Percentiles rank a stretch among this genome's conserved stretches.
These are phyloP conservation scores for Eilema sororculum DNA, from an alignment of 2,888 invertebrate species.

Conservation along the genomic window DNA sequence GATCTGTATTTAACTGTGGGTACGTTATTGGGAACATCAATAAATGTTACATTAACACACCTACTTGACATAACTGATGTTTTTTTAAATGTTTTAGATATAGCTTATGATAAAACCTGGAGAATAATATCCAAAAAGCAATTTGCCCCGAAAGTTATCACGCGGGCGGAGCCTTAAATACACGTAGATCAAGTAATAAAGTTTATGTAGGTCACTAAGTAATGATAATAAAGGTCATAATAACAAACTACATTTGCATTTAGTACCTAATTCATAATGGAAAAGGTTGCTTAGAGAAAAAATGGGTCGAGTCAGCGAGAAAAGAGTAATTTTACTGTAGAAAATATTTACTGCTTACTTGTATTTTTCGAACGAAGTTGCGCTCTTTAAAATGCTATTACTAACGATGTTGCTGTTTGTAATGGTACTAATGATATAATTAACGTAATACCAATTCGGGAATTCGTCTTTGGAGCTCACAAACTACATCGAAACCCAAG, in stretches of 20 bases:
- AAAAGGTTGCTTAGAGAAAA: not conserved
- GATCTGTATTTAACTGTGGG: too few relatives aligned
- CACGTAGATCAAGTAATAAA: not conserved
- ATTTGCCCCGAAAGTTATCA: not conserved
- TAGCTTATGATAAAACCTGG: too few relatives aligned
- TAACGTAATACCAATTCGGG: too few relatives aligned
- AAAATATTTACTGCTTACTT: too few relatives aligned
- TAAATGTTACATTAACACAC: not conserved
- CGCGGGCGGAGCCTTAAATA: not conserved
- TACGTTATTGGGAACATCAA: too few relatives aligned
- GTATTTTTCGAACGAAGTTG: not conserved
- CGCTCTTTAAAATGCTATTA: not conserved
- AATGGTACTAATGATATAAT: not conserved
- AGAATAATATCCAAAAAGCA: not conserved
- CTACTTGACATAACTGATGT: not conserved
- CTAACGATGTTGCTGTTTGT: not conserved
- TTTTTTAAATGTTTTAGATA: not conserved
- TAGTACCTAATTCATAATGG: not conserved
- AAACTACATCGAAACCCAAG: not conserved
- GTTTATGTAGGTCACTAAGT: not conserved
- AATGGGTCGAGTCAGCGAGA: not conserved
- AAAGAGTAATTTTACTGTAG: not conserved
- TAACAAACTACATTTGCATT: not conserved
- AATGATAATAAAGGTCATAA: slow-evolving; percentile 3
- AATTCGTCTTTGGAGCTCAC: too few relatives aligned